Conservation (phyloP, 2,797 vertebrate species). For the Nyctibius grandis region DNA sequence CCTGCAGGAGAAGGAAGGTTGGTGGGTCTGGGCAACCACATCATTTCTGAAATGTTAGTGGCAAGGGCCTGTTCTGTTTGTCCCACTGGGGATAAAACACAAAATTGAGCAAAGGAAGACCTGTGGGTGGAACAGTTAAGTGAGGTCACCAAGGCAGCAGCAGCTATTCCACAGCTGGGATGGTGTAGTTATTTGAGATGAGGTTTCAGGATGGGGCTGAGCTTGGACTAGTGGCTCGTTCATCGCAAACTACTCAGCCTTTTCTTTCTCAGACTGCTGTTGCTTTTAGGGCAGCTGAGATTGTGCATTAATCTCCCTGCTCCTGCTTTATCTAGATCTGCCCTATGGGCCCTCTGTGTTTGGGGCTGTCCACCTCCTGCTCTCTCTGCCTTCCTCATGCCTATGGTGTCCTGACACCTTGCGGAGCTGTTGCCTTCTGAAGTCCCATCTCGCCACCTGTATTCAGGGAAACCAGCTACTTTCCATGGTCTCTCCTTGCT, state of each 20-base stretch:
- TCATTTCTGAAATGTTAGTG: neutral
- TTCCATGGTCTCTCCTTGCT: neutral
- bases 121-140: neutral
- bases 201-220: neutral
- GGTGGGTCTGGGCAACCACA: neutral
- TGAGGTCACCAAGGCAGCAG: neutral
- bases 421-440: neutral
- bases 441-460: neutral
- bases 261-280: neutral
- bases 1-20: neutral
- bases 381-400: neutral
- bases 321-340: neutral
- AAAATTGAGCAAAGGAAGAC: neutral
- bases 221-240: neutral
- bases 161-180: neutral
- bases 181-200: neutral
- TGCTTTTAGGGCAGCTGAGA: neutral
- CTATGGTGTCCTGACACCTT: neutral
- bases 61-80: neutral
- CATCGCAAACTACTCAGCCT: neutral
- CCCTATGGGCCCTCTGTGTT: accelerated
- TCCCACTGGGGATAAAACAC: neutral
- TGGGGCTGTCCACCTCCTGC: neutral
- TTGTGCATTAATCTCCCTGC: neutral
- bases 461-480: neutral